Conservation (phyloP, 2,113 vertebrate species). For the Mobula birostris region DNA sequence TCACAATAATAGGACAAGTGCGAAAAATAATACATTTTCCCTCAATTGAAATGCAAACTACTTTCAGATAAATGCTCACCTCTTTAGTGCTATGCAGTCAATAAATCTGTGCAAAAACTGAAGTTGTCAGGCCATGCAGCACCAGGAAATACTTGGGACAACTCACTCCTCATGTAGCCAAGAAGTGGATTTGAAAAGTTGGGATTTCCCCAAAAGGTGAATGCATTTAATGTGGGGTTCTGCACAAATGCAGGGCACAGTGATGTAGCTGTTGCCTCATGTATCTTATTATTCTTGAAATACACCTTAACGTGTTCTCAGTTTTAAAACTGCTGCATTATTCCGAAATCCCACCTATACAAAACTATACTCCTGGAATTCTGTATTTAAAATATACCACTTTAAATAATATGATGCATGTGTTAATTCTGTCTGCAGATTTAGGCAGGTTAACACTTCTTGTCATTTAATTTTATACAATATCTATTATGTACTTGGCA, state of each 20-base stretch:
- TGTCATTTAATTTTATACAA: too few relatives aligned
- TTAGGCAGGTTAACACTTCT: background rate
- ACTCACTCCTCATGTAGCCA: background rate
- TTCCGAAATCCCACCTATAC: too few relatives aligned
- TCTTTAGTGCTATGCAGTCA: background rate
- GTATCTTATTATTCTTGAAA: too few relatives aligned
- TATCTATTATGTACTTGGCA: too few relatives aligned
- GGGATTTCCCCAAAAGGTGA: background rate
- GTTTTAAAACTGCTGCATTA: too few relatives aligned
- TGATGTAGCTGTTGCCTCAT: too few relatives aligned
- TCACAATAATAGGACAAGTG: background rate
- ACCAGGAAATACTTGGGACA: background rate
- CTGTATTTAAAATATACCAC: background rate
- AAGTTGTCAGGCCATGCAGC: background rate
- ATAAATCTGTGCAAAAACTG: background rate
- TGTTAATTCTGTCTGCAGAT: background rate
- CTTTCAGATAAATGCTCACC: background rate
- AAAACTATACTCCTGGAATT: too few relatives aligned
- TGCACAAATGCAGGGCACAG: background rate
- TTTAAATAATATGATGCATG: too few relatives aligned
- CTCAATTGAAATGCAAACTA: background rate
- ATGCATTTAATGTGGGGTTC: background rate
- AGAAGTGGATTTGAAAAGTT: background rate
- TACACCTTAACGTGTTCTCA: too few relatives aligned
- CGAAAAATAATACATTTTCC: background rate